Evolutionary conservation across 2,113 vertebrate species (phyloP).

Genomic region (Nannobrachium achirus): DNA sequence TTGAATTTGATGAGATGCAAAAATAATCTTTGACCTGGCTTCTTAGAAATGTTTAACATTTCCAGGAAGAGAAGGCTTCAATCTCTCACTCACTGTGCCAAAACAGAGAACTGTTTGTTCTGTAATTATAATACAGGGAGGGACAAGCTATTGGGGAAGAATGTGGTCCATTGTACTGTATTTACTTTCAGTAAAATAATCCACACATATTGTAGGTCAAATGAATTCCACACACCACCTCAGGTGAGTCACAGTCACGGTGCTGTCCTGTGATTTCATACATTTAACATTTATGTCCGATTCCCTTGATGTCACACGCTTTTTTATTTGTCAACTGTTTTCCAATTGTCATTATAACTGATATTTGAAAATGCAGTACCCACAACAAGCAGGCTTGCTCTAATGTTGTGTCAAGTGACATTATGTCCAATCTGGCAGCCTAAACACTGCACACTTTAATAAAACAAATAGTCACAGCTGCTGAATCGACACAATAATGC

Average conservation of each 20-base stretch:
- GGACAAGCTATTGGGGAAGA: constrained; percentile 46
- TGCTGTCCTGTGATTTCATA: constrained; percentile 35
- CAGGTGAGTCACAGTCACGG: constrained; percentile 22
- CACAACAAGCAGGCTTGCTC: neutral
- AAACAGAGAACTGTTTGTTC: constrained; percentile 54
- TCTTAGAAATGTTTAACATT: constrained; percentile 32
- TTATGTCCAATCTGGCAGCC: neutral
- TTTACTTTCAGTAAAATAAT: constrained; percentile 32
- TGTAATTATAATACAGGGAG: constrained; percentile 21
- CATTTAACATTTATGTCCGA: neutral
- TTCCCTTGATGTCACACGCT: neutral
- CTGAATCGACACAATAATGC: neutral
- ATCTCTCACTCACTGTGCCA: constrained; percentile 13
- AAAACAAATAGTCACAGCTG: neutral
- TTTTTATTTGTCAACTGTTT: neutral
- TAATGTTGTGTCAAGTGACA: neutral
- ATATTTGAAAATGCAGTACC: neutral
- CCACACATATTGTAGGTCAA: constrained; percentile 20
- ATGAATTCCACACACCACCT: neutral
- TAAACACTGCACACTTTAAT: neutral
- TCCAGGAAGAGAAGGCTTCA: constrained; percentile 27
- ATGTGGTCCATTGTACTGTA: constrained; percentile 53
- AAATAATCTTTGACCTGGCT: neutral
- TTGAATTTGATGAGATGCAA: neutral
- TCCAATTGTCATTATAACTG: neutral